Conservation (phyloP, 2,888 invertebrate species). For the Stenichneumon culpator region DNA sequence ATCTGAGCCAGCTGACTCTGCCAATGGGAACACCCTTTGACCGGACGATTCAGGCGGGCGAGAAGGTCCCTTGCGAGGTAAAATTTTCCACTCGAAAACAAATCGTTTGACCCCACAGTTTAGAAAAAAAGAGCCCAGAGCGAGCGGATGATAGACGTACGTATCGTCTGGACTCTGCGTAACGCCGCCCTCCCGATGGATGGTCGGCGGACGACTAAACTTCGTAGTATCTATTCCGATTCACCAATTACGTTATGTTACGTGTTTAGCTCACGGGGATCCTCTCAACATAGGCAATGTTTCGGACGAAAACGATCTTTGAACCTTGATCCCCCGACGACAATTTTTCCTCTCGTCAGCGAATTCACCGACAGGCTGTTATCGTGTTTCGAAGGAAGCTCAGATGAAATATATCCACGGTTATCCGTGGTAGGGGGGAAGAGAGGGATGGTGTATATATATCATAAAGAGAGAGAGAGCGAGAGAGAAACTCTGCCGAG, state of each 20-base stretch:
- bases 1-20: constrained; percentile 29
- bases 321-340: constrained; percentile 70
- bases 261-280: constrained; percentile 5
- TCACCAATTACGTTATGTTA: constrained; percentile 53
- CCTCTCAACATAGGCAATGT: neutral
- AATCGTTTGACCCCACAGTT: neutral
- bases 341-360: constrained; percentile 38
- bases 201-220: constrained; percentile 72
- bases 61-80: neutral
- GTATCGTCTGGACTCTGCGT: neutral
- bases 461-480: neutral
- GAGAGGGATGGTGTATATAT: neutral
- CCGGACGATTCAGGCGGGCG: neutral
- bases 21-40: constrained; percentile 8
- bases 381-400: constrained; percentile 7
- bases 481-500: constrained; percentile 23
- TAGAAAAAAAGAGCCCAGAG: neutral
- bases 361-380: constrained; percentile 45
- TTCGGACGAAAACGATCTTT: constrained; percentile 68
- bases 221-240: constrained; percentile 55
- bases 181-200: constrained; percentile 32
- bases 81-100: constrained; percentile 6
- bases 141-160: neutral
- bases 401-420: neutral
- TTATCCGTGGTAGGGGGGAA: neutral